These are phyloP conservation scores for Aphidius gifuensis DNA, from an alignment of 1,140 invertebrate genomes.

Conservation along the genomic window DNA sequence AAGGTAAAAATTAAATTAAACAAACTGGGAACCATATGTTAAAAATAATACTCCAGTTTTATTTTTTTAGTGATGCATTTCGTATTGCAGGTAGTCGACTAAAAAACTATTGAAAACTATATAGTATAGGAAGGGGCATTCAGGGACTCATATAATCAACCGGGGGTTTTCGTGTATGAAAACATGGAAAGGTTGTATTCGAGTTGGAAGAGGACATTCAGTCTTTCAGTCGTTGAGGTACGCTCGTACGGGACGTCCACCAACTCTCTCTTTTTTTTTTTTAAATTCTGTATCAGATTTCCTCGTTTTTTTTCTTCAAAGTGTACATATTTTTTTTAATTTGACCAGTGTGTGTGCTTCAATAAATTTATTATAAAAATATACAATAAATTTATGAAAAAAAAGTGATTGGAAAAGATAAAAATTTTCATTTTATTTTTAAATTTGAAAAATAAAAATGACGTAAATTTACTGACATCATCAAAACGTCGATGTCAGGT, in stretches of 20 bases:
- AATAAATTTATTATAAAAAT: not conserved
- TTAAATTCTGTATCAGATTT: not conserved
- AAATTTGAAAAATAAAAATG: not conserved
- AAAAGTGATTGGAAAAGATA: not conserved
- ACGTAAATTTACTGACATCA: constrained; percentile 15
- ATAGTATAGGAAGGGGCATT: too few species aligned
- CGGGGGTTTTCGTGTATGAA: too few species aligned
- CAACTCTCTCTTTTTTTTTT: constrained; percentile 3
- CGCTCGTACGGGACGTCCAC: constrained; percentile 27
- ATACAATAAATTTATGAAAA: not conserved
- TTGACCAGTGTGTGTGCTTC: too few species aligned
- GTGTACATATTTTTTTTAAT: not conserved
- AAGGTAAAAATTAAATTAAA: too few species aligned
- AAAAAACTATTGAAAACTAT: too few species aligned
- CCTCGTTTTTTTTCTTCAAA: not conserved
- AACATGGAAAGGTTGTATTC: constrained; percentile 18
- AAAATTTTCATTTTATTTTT: not conserved
- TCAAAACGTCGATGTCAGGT: constrained; percentile 11
- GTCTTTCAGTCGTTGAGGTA: constrained; percentile 35
- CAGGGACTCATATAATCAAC: too few species aligned
- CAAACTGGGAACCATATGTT: too few species aligned
- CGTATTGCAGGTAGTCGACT: too few species aligned
- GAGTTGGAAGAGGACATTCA: not conserved
- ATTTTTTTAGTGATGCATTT: too few species aligned
- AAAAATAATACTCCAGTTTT: too few species aligned